Conservation (phyloP, 2,797 vertebrate genomes). For the Etheostoma nigrum region DNA sequence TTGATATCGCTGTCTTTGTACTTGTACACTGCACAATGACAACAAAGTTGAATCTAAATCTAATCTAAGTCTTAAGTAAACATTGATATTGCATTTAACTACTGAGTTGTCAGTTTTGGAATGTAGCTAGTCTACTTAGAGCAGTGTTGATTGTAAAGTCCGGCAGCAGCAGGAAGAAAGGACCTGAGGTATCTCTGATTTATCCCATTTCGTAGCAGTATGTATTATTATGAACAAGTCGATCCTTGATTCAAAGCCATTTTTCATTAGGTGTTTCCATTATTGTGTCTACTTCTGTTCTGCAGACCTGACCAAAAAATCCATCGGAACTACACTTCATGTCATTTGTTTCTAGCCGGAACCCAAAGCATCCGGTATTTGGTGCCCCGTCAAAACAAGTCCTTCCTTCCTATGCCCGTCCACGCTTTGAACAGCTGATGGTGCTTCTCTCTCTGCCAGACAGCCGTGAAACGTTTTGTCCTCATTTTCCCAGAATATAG, state of each 20-base stretch:
- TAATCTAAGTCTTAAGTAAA: too few relatives aligned
- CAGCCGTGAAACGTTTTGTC: slow-evolving; percentile 31
- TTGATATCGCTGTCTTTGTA: too few relatives aligned
- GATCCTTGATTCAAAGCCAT: background rate
- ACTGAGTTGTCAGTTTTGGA: too few relatives aligned
- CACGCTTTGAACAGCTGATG: slow-evolving; percentile 77
- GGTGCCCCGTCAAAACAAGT: slow-evolving; percentile 68
- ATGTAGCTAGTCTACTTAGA: too few relatives aligned
- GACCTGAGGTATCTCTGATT: too few relatives aligned
- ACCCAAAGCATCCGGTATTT: slow-evolving; percentile 15
- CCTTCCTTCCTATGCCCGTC: slow-evolving; percentile 59
- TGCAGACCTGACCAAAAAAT: background rate
- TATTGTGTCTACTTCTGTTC: slow-evolving; percentile 5
- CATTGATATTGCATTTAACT: too few relatives aligned
- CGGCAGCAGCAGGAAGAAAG: too few relatives aligned
- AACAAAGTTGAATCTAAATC: too few relatives aligned
- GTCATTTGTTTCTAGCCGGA: slow-evolving; percentile 76
- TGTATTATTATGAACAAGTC: background rate
- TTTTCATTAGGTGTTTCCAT: slow-evolving; percentile 1
- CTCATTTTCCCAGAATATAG: slow-evolving; percentile 32
- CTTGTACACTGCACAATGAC: too few relatives aligned
- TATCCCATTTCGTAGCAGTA: too few relatives aligned
- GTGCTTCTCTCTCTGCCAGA: slow-evolving; percentile 15
- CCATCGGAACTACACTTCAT: slow-evolving; percentile 48
- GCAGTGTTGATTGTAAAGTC: too few relatives aligned